Evolutionary conservation across 2,113 vertebrate genomes (phyloP).

Genomic region (Hippolais icterina): DNA sequence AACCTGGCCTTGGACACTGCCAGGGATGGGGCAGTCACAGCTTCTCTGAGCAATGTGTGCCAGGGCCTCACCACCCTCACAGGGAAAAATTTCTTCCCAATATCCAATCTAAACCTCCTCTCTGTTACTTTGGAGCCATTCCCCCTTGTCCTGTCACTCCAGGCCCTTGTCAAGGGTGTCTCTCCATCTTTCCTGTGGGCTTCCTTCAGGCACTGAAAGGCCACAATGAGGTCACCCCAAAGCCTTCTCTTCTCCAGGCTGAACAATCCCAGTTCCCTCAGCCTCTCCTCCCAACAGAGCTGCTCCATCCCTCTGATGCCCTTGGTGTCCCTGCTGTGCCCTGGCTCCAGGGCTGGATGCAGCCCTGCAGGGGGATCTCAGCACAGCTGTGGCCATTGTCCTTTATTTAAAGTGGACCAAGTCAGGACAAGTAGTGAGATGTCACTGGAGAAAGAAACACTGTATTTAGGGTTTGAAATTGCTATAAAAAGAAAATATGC

Average conservation of each 20-base stretch:
- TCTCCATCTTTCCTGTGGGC: neutral
- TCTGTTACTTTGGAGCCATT: neutral
- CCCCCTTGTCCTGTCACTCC: neutral
- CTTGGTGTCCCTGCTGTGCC: neutral
- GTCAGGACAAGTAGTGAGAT: neutral
- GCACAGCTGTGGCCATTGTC: neutral
- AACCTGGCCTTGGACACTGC: accelerated
- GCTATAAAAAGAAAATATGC: neutral
- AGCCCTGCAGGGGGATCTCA: neutral
- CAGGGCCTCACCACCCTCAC: neutral
- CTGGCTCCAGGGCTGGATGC: neutral
- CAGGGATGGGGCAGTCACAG: neutral
- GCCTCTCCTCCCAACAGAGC: neutral
- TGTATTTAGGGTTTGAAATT: neutral
- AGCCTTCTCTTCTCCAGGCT: neutral
- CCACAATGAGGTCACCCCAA: neutral
- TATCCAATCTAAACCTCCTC: accelerated
- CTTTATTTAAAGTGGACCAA: neutral
- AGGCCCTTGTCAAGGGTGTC: neutral
- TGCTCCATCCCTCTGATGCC: neutral
- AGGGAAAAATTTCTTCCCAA: accelerated
- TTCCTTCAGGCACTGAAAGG: neutral
- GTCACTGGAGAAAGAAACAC: neutral
- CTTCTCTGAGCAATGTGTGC: accelerated
- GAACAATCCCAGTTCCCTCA: neutral